phyloP scores from a whole-genome alignment of 2,797 vertebrate species.

The Arrhamphus sclerolepis region DNA sequence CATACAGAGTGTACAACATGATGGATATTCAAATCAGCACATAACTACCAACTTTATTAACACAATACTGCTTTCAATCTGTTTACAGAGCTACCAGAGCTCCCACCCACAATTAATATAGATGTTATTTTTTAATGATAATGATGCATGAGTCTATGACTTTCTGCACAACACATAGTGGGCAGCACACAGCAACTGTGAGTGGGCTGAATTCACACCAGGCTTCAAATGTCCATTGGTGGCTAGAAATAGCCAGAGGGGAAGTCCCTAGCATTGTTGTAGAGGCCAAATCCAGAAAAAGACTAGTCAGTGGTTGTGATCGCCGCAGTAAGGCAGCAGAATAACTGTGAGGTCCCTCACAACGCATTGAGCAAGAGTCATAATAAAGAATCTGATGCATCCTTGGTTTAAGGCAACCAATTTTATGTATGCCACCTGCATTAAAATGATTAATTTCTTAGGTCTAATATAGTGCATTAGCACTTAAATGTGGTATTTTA shows the following conservation, averaged over 20 bases:
- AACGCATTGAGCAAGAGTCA: slow-evolving; percentile 2
- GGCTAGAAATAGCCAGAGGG: slow-evolving; percentile 74
- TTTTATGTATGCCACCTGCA: not conserved
- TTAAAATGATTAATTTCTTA: not conserved
- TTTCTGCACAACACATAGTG: slow-evolving; percentile 28
- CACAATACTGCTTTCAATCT: slow-evolving; percentile 32
- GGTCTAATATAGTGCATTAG: slow-evolving; percentile 2
- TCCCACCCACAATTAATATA: slow-evolving; percentile 41
- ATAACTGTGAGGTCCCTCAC: not conserved
- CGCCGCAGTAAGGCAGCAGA: slow-evolving; percentile 1
- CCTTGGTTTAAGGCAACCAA: not conserved
- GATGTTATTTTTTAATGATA: slow-evolving; percentile 10
- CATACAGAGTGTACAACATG: not conserved
- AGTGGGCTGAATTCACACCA: slow-evolving; percentile 50
- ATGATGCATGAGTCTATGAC: slow-evolving; percentile 24
- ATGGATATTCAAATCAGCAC: slow-evolving; percentile 30
- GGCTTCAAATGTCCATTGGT: slow-evolving; percentile 63
- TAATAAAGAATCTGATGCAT: not conserved
- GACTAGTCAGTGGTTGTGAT: slow-evolving; percentile 37
- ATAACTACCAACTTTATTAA: slow-evolving; percentile 27
- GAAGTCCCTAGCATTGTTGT: slow-evolving; percentile 74
- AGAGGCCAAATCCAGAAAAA: slow-evolving; percentile 45
- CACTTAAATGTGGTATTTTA: slow-evolving; percentile 3
- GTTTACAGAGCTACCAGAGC: slow-evolving; percentile 20
- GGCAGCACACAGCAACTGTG: slow-evolving; percentile 31